A percentile compares a stretch with the other conserved stretches of the same genome.
These are phyloP conservation scores for Onychostruthus taczanowskii DNA, from an alignment of 2,113 vertebrate species.

Conservation along the genomic window DNA sequence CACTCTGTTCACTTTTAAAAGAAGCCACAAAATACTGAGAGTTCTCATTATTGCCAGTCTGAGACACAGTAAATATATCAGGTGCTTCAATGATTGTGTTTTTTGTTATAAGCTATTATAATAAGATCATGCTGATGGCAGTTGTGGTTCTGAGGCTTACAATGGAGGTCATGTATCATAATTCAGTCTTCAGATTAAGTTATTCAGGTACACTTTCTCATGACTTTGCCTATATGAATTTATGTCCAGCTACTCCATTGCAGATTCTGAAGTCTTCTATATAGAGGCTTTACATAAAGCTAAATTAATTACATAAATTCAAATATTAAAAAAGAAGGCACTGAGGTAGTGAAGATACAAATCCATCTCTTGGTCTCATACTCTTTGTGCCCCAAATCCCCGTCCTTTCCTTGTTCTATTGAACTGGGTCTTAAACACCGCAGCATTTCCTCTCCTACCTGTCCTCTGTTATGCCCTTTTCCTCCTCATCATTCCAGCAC, in stretches of 20 bases:
- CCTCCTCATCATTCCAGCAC: neutral
- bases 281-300: neutral
- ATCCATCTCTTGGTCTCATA: neutral
- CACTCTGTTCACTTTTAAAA: neutral
- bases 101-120: neutral
- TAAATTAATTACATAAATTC: neutral
- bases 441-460: neutral
- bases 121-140: neutral
- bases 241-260: neutral
- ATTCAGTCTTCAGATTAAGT: neutral
- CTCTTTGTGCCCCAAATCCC: neutral
- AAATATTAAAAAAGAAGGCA: neutral
- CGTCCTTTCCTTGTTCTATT: neutral
- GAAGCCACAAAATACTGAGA: neutral
- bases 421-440: neutral
- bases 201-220: neutral
- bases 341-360: neutral
- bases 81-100: neutral
- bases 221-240: neutral
- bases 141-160: neutral
- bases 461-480: neutral
- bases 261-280: neutral
- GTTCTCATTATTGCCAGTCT: neutral
- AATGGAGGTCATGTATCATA: neutral
- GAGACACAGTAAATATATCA: neutral